Base-by-base conservation (phyloP, 1,140 invertebrate genomes). In the Halictus rubicundus region DNA sequence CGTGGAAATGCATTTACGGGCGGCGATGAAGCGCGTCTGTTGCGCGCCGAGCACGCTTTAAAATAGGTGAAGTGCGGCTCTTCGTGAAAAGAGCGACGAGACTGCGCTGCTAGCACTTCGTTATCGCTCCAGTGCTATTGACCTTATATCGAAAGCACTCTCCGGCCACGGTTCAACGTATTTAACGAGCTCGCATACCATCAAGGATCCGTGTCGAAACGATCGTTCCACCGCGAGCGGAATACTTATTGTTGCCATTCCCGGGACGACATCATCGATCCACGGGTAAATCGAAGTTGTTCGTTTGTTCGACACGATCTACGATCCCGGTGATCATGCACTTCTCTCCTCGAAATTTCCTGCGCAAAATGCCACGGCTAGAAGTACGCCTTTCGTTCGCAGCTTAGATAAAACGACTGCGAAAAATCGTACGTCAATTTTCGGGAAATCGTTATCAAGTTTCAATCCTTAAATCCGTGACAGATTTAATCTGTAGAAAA, bases 101-200 rank as follows among this genome's bases (percentile, higher is more conserved):
- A 78, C 54, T n/a, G 19, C 54, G 54, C n/a, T 57, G 37, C 69
- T 39, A 71, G 81, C 77, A 59, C 77, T 78, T 83, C 66, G 75
- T 84, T 84, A 85, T 85, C 83, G 68, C n/a, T 27, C 6, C 69
- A 54, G n/a, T 85, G 84, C 65, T 82, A 79, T 85, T 85, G 83
- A 85, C 82, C 84, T 75, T 79, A 49, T 85, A 84, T 85, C 84
- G 82, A 78, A 61, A 57, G 49, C 42, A 63, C 73, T 75, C 79
- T 60, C 68, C 32, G 64, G 54, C 74, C 52, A 64, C 75, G 60
- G 60, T 79, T 83, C 81, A 82, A 64, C 68, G 52, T 82, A 72
- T 83, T 82, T 74, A 84, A 84, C 75, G 65, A 83, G 71, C 60
- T 76, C 68, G 72, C 52, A 74, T 83, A 74, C 75, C 65, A 69